Conservation (phyloP, 2,888 invertebrate species). For the Helobdella robusta region DNA sequence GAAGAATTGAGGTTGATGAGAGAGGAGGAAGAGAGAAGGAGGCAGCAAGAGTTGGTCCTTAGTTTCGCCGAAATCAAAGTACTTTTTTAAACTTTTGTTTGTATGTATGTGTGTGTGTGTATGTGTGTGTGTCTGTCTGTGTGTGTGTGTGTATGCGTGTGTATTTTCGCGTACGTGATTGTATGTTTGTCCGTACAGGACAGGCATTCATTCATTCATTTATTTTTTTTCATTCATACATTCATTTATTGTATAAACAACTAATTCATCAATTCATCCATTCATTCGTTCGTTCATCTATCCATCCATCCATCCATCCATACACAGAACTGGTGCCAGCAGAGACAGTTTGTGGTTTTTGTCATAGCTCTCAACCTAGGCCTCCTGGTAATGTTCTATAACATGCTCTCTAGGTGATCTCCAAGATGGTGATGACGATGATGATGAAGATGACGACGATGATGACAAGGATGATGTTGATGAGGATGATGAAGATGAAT, state of each 20-base stretch:
- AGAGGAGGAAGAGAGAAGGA: constrained; percentile 52
- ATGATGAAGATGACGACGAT: not conserved
- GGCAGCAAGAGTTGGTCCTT: constrained; percentile 46
- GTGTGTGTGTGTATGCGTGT: constrained; percentile 15
- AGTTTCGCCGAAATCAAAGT: constrained; percentile 48
- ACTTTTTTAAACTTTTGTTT: constrained; percentile 13
- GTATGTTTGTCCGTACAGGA: constrained; percentile 7
- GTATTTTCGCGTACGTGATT: too few relatives aligned
- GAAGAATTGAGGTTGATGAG: constrained; percentile 86
- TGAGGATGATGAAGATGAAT: not conserved
- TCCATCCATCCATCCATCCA: too few relatives aligned
- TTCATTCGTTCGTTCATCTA: too few relatives aligned
- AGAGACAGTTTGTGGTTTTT: constrained; percentile 26
- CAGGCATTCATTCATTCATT: too few relatives aligned
- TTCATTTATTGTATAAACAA: too few relatives aligned
- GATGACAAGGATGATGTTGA: not conserved
- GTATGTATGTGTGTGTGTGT: not conserved
- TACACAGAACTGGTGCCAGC: constrained; percentile 27
- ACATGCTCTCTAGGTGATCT: constrained; percentile 21
- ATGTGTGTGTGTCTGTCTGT: constrained; percentile 9
- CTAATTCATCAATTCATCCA: too few relatives aligned
- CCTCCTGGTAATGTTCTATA: constrained; percentile 22
- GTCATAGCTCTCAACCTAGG: constrained; percentile 26
- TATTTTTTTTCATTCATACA: too few relatives aligned
- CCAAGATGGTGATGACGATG: not conserved